These are phyloP conservation scores for Miltochrista miniata DNA, from an alignment of 2,888 invertebrate genomes.

Conservation along the genomic window DNA sequence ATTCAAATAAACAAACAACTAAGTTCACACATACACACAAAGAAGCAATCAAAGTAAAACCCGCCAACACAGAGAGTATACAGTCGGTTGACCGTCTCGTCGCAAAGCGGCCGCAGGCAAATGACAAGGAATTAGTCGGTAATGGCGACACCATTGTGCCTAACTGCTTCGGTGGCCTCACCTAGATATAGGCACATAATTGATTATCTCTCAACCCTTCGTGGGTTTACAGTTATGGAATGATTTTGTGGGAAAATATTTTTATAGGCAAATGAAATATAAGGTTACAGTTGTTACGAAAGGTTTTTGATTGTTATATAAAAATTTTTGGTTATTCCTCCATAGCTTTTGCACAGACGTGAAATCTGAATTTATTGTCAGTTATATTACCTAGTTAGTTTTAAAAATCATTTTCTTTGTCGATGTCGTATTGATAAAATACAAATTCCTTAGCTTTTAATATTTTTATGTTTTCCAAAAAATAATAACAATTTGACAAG, in stretches of 20 bases:
- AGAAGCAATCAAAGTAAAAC: constrained; percentile 29
- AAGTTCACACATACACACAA: not conserved
- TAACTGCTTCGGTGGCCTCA: constrained; percentile 75
- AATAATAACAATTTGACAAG: too few relatives aligned
- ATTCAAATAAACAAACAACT: constrained; percentile 3
- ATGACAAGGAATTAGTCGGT: constrained; percentile 81
- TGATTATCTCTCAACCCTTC: constrained; percentile 70
- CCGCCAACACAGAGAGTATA: constrained; percentile 33
- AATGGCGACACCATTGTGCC: constrained; percentile 80
- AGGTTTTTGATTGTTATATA: too few relatives aligned
- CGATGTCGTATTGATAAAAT: too few relatives aligned
- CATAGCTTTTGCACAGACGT: too few relatives aligned
- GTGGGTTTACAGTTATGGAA: constrained; percentile 30
- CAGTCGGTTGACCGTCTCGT: constrained; percentile 63
- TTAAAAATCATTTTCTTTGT: too few relatives aligned
- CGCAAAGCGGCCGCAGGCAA: constrained; percentile 72
- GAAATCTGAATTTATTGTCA: too few relatives aligned
- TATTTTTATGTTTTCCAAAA: too few relatives aligned
- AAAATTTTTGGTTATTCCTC: too few relatives aligned
- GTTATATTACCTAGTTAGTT: too few relatives aligned
- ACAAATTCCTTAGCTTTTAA: too few relatives aligned
- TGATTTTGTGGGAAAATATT: constrained; percentile 9
- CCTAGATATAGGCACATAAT: constrained; percentile 68
- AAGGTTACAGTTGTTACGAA: too few relatives aligned
- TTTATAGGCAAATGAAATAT: not conserved